Percentiles rank a stretch among this genome's conserved stretches.
Conservation (phyloP, 2,888 invertebrate species). For the Lottia scabra region DNA sequence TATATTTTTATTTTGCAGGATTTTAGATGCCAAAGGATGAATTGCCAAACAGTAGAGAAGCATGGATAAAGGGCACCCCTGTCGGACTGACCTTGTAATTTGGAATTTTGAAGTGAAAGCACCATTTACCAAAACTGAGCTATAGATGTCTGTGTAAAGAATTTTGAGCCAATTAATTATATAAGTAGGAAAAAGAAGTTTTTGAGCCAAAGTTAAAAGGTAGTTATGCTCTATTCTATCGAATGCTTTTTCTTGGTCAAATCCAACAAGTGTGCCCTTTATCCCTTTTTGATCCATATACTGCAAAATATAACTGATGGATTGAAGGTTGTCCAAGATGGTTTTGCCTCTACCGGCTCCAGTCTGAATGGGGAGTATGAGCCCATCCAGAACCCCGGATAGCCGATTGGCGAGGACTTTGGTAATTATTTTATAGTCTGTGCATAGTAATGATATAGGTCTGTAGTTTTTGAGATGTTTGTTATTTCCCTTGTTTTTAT, state of each 20-base stretch:
- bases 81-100: not conserved
- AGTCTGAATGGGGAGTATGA: not conserved
- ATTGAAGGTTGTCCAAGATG: not conserved
- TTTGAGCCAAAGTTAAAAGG: not conserved
- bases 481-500: not conserved
- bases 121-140: not conserved
- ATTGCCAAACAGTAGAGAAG: not conserved
- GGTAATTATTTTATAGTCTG: not conserved
- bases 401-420: not conserved
- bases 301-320: not conserved
- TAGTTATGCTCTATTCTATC: not conserved
- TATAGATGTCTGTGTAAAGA: not conserved
- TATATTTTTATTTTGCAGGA: not conserved
- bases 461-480: not conserved
- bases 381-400: not conserved
- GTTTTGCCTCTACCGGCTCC: not conserved
- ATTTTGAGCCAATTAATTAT: not conserved
- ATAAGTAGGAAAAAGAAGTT: not conserved
- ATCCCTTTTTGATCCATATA: not conserved
- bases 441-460: not conserved
- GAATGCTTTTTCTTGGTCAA: not conserved
- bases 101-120: not conserved
- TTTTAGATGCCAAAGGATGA: not conserved
- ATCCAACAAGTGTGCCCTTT: not conserved
- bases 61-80: not conserved